Evolutionary conservation across 2,888 invertebrate species (phyloP).

Genomic region (Lasioglossum oenotherae): DNA sequence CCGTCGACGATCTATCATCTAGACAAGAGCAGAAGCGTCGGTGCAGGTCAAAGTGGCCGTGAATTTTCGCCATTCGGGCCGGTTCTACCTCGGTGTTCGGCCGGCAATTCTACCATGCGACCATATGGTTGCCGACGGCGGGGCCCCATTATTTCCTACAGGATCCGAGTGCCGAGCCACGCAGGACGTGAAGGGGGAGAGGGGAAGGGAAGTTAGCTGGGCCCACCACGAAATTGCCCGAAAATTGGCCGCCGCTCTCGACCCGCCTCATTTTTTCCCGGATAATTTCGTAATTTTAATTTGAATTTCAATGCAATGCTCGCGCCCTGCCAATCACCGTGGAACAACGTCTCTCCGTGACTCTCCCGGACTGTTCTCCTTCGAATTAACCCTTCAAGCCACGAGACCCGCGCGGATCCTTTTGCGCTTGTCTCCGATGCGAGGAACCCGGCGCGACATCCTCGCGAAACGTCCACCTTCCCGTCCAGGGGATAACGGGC

Average conservation of each 20-base stretch:
- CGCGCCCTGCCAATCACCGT: slow-evolving; percentile 35
- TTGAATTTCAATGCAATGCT: slow-evolving; percentile 78
- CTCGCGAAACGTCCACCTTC: not conserved
- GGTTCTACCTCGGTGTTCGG: slow-evolving; percentile 13
- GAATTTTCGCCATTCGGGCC: slow-evolving; percentile 63
- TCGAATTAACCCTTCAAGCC: slow-evolving; percentile 31
- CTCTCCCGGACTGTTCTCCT: not conserved
- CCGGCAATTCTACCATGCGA: slow-evolving; percentile 64
- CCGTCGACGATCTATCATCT: slow-evolving; percentile 66
- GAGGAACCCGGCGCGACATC: not conserved
- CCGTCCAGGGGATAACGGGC: not conserved
- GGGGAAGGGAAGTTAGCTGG: slow-evolving; percentile 46
- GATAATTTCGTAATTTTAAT: slow-evolving; percentile 83
- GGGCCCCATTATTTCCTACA: slow-evolving; percentile 81
- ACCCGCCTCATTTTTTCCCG: slow-evolving; percentile 60
- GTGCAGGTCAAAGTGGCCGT: slow-evolving; percentile 64
- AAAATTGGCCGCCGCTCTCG: slow-evolving; percentile 78
- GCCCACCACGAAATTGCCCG: slow-evolving; percentile 79
- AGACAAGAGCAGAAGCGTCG: slow-evolving; percentile 59
- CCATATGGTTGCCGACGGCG: slow-evolving; percentile 83
- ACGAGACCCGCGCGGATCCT: not conserved
- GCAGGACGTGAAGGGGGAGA: slow-evolving; percentile 31
- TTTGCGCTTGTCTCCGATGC: not conserved
- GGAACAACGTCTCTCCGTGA: slow-evolving; percentile 15
- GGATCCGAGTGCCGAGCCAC: slow-evolving; percentile 31